phyloP scores from a whole-genome alignment of 2,888 invertebrate species.

The Druceiella hillmani region DNA sequence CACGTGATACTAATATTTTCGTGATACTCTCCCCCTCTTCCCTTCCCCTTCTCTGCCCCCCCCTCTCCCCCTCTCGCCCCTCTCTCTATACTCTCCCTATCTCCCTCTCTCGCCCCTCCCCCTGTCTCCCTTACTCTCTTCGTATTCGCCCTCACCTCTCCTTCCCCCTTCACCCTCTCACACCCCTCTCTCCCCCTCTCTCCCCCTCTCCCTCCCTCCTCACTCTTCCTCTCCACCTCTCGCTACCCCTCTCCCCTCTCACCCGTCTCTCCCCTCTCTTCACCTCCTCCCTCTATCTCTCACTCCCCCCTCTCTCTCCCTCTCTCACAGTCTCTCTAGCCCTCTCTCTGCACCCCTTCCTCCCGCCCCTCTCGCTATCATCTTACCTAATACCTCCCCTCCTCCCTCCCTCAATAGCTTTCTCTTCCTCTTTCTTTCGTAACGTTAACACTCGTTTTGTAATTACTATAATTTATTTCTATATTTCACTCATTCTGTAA shows the following conservation, averaged over 20 bases:
- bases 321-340: not conserved
- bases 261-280: not conserved
- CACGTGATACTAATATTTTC: too few species aligned
- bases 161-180: too few species aligned
- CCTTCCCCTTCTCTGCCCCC: slow-evolving; percentile 1
- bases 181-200: slow-evolving; percentile 1
- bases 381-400: not conserved
- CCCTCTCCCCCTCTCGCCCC: slow-evolving; percentile 2
- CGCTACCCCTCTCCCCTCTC: not conserved
- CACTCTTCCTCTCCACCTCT: too few species aligned
- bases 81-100: not conserved
- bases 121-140: not conserved
- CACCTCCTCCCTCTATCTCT: not conserved
- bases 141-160: not conserved
- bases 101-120: too few species aligned
- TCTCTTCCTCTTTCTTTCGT: not conserved
- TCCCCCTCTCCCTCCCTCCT: slow-evolving; percentile 1
- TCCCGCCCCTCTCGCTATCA: not conserved
- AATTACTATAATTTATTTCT: too few species aligned
- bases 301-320: not conserved
- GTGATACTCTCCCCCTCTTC: slow-evolving; percentile 1
- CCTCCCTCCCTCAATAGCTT: not conserved
- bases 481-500: too few species aligned
- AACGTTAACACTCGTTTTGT: too few species aligned
- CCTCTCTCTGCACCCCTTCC: slow-evolving; percentile 1